A percentile compares a stretch with the other conserved stretches of the same genome.
These are phyloP conservation scores for Pygathrix nemaeus DNA, from an alignment of 2,113 vertebrate species.

Conservation along the genomic window DNA sequence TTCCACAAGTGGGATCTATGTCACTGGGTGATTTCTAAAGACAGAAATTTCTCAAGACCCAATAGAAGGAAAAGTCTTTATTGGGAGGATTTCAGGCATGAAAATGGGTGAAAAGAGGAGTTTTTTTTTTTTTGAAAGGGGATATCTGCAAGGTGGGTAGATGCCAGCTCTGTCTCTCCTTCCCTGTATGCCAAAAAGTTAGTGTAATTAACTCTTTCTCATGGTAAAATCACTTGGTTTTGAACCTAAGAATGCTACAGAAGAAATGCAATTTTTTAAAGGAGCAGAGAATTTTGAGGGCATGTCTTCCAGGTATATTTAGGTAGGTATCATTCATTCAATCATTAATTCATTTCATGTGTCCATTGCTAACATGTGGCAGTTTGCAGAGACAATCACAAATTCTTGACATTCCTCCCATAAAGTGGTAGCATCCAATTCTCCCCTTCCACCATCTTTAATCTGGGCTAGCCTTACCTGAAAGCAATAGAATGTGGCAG, in stretches of 20 bases:
- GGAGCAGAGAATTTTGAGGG: neutral
- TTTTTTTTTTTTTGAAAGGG: neutral
- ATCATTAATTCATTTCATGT: neutral
- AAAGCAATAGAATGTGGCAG: neutral
- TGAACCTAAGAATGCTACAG: slow-evolving; percentile 23
- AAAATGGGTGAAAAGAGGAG: neutral
- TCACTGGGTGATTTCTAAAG: neutral
- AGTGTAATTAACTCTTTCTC: neutral
- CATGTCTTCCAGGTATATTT: neutral
- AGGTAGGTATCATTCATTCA: neutral
- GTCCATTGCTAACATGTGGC: neutral
- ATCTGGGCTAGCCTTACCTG: neutral
- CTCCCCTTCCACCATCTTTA: neutral
- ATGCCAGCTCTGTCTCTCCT: neutral
- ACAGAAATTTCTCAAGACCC: neutral
- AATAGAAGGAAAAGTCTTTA: neutral
- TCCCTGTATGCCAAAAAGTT: slow-evolving; percentile 22
- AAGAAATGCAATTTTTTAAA: neutral
- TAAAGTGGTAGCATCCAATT: slow-evolving; percentile 22
- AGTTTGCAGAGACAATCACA: neutral
- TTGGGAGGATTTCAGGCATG: neutral
- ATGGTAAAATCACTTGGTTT: slow-evolving; percentile 46
- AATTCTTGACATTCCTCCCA: neutral
- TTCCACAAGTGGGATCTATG: neutral
- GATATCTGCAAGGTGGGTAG: neutral